These are phyloP conservation scores for Epinotia demarniana DNA, from an alignment of 2,888 invertebrate genomes.

Conservation along the genomic window DNA sequence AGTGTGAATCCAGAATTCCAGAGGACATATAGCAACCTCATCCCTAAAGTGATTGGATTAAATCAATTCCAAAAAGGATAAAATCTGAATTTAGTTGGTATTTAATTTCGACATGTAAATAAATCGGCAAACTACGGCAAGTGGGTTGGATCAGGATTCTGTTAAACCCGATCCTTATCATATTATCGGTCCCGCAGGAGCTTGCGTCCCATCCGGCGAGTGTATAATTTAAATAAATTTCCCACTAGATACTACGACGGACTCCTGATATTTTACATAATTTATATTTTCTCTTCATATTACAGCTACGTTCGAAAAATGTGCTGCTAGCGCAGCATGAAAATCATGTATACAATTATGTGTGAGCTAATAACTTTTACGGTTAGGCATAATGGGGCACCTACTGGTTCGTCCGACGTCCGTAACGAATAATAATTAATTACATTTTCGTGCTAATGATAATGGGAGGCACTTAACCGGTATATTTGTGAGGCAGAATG, in stretches of 20 bases:
- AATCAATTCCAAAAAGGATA: background rate
- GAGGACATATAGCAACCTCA: no score
- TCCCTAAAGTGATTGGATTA: background rate
- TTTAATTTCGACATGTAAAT: background rate
- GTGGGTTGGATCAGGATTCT: conserved; percentile 26
- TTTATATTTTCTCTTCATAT: conserved; percentile 33
- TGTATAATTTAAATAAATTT: conserved; percentile 41
- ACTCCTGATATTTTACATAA: conserved; percentile 26
- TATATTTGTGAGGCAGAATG: conserved; percentile 45
- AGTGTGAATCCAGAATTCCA: no score
- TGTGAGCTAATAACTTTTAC: conserved; percentile 11
- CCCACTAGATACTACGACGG: conserved; percentile 15
- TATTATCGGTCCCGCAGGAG: conserved; percentile 32
- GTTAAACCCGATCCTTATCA: conserved; percentile 35
- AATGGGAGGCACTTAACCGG: conserved; percentile 60
- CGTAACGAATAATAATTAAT: conserved; percentile 69
- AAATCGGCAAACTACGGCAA: conserved; percentile 14
- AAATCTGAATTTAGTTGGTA: background rate
- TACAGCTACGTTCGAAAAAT: conserved; percentile 2
- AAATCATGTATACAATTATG: conserved; percentile 20
- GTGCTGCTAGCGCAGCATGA: conserved; percentile 10
- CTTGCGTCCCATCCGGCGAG: conserved; percentile 16
- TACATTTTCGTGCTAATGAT: conserved; percentile 66
- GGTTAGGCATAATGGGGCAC: background rate
- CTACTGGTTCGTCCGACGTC: conserved; percentile 54